Evolutionary conservation across 2,888 invertebrate genomes (phyloP).

Genomic region (Eurytoma californica): DNA sequence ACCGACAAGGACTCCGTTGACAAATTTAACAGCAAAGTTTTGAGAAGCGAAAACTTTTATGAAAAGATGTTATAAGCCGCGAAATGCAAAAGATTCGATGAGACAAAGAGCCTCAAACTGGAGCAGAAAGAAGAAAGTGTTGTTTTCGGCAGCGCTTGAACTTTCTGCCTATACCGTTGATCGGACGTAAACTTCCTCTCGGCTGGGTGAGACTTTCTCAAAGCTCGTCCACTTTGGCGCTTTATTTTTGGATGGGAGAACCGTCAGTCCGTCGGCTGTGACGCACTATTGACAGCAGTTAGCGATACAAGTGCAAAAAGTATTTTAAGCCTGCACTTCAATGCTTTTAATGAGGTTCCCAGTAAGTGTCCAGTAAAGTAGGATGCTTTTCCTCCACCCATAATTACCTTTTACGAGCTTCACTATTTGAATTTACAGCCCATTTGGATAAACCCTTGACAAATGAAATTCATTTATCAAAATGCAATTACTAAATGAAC

Average conservation of each 20-base stretch:
- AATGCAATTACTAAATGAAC: too few species aligned
- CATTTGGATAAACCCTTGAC: too few species aligned
- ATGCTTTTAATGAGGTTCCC: too few species aligned
- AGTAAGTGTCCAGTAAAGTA: too few species aligned
- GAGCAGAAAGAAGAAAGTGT: constrained; percentile 25
- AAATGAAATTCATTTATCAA: too few species aligned
- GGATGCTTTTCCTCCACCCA: too few species aligned
- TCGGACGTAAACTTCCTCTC: constrained; percentile 25
- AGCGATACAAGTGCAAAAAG: background rate
- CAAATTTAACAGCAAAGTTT: constrained; percentile 30
- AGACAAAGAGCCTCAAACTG: constrained; percentile 28
- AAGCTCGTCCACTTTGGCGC: background rate
- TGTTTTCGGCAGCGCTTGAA: background rate
- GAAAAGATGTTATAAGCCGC: background rate
- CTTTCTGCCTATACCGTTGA: background rate
- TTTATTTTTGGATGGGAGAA: background rate
- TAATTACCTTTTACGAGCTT: too few species aligned
- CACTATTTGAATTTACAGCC: too few species aligned
- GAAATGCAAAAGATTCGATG: constrained; percentile 28
- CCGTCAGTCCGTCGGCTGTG: background rate
- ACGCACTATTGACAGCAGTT: background rate
- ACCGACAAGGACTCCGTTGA: background rate
- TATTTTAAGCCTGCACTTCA: too few species aligned
- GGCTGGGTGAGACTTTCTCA: background rate
- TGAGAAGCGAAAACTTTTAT: background rate